Conservation (phyloP, 2,797 vertebrate genomes). For the Pseudopleuronectes americanus region DNA sequence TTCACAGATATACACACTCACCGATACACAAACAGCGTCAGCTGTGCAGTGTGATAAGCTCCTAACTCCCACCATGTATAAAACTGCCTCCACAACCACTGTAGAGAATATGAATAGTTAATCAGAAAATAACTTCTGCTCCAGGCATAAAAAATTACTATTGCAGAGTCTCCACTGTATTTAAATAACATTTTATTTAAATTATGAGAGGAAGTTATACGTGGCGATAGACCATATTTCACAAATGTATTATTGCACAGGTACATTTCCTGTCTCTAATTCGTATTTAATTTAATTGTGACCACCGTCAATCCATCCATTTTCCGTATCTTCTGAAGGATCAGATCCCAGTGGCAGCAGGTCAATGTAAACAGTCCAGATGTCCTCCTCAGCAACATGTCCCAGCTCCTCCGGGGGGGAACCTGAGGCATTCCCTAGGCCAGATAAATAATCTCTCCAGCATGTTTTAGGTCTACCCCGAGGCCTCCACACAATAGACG, state of each 20-base stretch:
- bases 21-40: constrained; percentile 29
- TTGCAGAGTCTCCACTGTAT: neutral
- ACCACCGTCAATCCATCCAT: neutral
- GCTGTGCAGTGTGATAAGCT: constrained; percentile 56
- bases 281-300: neutral
- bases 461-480: neutral
- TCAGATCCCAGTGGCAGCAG: no score
- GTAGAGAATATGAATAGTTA: constrained; percentile 42
- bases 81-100: constrained; percentile 28
- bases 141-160: constrained; percentile 23
- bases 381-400: neutral
- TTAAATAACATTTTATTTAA: constrained; percentile 12
- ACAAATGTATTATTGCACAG: neutral
- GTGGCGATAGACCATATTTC: neutral
- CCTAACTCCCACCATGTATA: constrained; percentile 30
- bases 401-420: neutral
- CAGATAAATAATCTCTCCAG: neutral
- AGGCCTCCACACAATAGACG: neutral
- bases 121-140: constrained; percentile 45
- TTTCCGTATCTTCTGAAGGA: neutral
- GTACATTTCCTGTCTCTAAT: neutral
- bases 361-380: neutral
- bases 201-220: neutral
- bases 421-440: neutral
- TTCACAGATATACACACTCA: constrained; percentile 18